phyloP scores from a whole-genome alignment of 1,140 invertebrate species.

The Drosophila serrata region DNA sequence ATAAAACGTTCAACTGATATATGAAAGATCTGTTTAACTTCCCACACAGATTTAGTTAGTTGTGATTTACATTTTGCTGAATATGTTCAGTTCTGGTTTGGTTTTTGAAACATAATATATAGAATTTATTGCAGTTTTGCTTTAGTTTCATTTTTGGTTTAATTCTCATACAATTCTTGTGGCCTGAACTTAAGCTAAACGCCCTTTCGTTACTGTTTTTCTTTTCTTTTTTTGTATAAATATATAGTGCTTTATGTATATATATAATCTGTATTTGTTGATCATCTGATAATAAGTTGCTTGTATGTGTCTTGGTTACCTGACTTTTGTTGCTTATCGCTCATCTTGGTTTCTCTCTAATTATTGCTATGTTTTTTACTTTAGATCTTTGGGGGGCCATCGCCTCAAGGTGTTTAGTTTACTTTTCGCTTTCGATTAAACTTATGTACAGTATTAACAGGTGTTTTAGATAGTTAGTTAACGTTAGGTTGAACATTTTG shows the following conservation, averaged over 20 bases:
- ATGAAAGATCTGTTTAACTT: background rate
- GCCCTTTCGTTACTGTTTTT: conserved; percentile 32
- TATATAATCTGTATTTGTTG: conserved; percentile 52
- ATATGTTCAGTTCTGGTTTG: conserved; percentile 43
- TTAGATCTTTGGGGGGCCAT: conserved; percentile 67
- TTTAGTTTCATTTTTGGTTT: conserved; percentile 48
- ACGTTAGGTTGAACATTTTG: conserved; percentile 68
- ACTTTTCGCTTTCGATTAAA: conserved; percentile 18
- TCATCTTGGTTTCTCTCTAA: conserved; percentile 24
- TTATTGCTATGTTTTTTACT: conserved; percentile 29
- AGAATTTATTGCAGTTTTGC: conserved; percentile 68
- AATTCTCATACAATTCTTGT: conserved; percentile 66
- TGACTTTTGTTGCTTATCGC: conserved; percentile 65
- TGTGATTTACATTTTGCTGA: conserved; percentile 40
- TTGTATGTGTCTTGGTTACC: conserved; percentile 68
- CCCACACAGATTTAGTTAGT: conserved; percentile 51
- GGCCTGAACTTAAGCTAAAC: conserved; percentile 63
- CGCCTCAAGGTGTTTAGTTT: conserved; percentile 35
- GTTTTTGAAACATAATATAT: conserved; percentile 62
- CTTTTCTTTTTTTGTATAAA: conserved; percentile 60
- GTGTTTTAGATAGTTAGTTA: conserved; percentile 34
- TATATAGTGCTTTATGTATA: conserved; percentile 65
- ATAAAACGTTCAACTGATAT: conserved; percentile 5
- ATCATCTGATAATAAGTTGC: conserved; percentile 58
- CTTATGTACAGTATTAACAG: conserved; percentile 73